These are phyloP conservation scores for Sus scrofa DNA, from an alignment of 2,113 vertebrate genomes.

Conservation along the genomic window DNA sequence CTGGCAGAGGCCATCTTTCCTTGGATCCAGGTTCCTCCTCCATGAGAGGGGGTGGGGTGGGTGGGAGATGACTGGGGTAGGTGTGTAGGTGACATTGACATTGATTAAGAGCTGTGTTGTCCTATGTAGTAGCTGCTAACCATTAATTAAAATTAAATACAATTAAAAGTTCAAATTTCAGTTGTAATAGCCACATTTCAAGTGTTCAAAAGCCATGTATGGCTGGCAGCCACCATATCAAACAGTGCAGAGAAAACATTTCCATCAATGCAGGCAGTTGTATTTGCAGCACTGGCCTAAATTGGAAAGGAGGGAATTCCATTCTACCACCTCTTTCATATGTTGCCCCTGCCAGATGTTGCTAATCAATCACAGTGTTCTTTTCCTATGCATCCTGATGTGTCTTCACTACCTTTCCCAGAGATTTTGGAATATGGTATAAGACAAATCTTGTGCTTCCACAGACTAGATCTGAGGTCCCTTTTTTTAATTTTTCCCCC, in stretches of 20 bases:
- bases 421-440: background rate
- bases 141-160: constrained; percentile 2
- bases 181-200: background rate
- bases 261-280: background rate
- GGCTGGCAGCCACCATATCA: background rate
- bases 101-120: background rate
- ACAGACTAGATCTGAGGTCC: background rate
- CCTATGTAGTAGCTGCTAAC: background rate
- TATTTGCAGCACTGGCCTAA: background rate
- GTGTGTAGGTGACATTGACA: background rate
- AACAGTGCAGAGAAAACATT: background rate
- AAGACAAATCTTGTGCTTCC: background rate
- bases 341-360: background rate
- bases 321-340: background rate
- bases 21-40: background rate
- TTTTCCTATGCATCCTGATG: background rate
- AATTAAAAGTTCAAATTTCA: constrained; percentile 18
- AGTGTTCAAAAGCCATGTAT: background rate
- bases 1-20: background rate
- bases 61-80: background rate
- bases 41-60: background rate
- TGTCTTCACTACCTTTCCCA: background rate
- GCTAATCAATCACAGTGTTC: background rate
- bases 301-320: background rate
- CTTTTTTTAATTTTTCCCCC: no score